These are phyloP conservation scores for Eretmochelys imbricata DNA, from an alignment of 2,113 vertebrate species.

Conservation along the genomic window DNA sequence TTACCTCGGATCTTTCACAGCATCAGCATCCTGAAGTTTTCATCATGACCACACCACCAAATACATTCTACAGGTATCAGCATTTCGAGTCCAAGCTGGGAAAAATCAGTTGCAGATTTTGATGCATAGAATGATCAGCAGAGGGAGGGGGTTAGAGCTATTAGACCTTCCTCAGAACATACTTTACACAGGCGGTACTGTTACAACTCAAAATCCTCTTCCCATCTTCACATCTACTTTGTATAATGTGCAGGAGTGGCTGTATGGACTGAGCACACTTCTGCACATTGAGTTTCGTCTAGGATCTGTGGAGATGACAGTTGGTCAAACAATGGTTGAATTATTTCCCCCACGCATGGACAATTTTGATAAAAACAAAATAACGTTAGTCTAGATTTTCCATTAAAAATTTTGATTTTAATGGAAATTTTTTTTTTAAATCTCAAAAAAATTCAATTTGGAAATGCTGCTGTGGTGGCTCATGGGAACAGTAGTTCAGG, in stretches of 20 bases:
- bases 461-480: background rate
- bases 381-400: background rate
- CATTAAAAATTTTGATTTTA: background rate
- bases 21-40: background rate
- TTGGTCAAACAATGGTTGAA: background rate
- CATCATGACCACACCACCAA: background rate
- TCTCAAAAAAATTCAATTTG: background rate
- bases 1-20: background rate
- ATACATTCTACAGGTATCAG: background rate
- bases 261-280: background rate
- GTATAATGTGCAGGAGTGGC: background rate
- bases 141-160: background rate
- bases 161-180: background rate
- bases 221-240: background rate
- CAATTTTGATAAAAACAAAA: background rate
- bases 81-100: background rate
- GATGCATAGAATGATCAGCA: background rate
- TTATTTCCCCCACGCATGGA: background rate
- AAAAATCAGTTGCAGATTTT: background rate
- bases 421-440: no score
- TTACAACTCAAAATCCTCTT: background rate
- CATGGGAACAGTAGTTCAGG: background rate
- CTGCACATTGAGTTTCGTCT: background rate
- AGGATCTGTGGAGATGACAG: background rate
- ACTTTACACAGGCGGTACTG: background rate